Percentiles rank a stretch among this genome's conserved stretches.
Evolutionary conservation across 2,888 invertebrate species (phyloP).

Genomic region (Sericinus montela): DNA sequence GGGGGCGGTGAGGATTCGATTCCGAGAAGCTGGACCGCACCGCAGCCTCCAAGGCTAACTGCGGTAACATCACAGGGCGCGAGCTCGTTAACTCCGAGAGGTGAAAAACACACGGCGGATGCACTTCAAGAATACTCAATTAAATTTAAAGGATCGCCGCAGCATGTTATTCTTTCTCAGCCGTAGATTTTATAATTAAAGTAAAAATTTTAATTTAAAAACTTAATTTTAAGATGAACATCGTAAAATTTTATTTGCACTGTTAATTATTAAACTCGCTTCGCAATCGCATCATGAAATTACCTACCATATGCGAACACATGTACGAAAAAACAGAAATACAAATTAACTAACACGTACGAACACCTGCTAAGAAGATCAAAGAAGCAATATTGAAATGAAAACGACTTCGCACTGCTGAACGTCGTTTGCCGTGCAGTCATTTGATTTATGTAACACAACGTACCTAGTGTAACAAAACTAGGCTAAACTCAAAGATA

Average conservation of each 20-base stretch:
- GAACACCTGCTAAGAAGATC: slow-evolving; percentile 11
- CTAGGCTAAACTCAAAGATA: slow-evolving; percentile 8
- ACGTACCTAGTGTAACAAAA: slow-evolving; percentile 16
- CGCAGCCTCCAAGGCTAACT: slow-evolving; percentile 47
- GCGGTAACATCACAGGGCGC: slow-evolving; percentile 68
- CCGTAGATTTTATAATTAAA: slow-evolving; percentile 11
- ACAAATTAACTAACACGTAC: slow-evolving; percentile 6
- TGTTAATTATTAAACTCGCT: not conserved
- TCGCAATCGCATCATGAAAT: too few species aligned
- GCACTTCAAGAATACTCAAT: slow-evolving; percentile 50
- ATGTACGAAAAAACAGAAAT: not conserved
- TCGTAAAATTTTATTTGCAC: not conserved
- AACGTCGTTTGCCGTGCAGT: slow-evolving; percentile 10
- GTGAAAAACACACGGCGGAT: slow-evolving; percentile 53
- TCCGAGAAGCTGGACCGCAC: slow-evolving; percentile 63
- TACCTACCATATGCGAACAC: too few species aligned
- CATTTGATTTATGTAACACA: slow-evolving; percentile 20
- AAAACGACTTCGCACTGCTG: slow-evolving; percentile 6
- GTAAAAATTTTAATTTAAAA: slow-evolving; percentile 3
- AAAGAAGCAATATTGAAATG: slow-evolving; percentile 8
- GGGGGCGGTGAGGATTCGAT: slow-evolving; percentile 36
- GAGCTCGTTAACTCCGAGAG: slow-evolving; percentile 64
- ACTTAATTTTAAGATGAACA: not conserved
- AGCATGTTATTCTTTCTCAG: slow-evolving; percentile 12
- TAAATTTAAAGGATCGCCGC: slow-evolving; percentile 44